Percentiles rank a stretch among this genome's conserved stretches.
Evolutionary conservation across 2,113 vertebrate species (phyloP).

Genomic region (Hippocampus barbouri): DNA sequence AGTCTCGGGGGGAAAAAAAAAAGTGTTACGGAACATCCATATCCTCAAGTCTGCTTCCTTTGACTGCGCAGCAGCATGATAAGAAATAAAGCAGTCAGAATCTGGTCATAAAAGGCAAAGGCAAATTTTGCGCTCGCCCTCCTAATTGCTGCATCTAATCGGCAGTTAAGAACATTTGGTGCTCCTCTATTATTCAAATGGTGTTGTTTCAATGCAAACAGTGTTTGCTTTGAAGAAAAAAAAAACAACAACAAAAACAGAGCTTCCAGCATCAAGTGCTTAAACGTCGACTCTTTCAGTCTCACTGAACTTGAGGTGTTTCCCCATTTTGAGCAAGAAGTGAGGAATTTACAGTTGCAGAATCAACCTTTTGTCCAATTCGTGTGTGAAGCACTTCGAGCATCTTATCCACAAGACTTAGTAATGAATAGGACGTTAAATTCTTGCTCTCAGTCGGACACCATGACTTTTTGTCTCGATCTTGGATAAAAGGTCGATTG

Average conservation of each 20-base stretch:
- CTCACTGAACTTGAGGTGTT: background rate
- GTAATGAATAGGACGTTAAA: background rate
- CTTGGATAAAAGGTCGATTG: background rate
- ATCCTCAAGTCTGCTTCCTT: background rate
- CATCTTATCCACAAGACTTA: no score
- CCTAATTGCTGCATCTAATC: conserved; percentile 5
- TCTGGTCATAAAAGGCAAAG: background rate
- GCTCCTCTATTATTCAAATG: conserved; percentile 2
- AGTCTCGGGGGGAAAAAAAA: no score
- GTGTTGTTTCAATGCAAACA: background rate
- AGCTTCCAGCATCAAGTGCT: background rate
- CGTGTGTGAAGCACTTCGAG: background rate
- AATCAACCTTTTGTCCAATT: background rate
- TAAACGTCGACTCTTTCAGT: background rate
- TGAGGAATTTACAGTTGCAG: background rate
- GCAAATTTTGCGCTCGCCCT: background rate
- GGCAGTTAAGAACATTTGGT: background rate
- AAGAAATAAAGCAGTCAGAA: background rate
- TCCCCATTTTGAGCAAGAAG: background rate
- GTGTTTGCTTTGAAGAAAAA: background rate
- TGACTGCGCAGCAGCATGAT: background rate
- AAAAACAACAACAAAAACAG: no score
- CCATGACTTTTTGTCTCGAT: background rate
- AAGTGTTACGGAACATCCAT: no score
- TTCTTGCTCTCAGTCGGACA: background rate